Percentiles rank a stretch among this genome's conserved stretches.
Evolutionary conservation across 2,888 invertebrate species (phyloP).

Genomic region (Ectemnius cavifrons): DNA sequence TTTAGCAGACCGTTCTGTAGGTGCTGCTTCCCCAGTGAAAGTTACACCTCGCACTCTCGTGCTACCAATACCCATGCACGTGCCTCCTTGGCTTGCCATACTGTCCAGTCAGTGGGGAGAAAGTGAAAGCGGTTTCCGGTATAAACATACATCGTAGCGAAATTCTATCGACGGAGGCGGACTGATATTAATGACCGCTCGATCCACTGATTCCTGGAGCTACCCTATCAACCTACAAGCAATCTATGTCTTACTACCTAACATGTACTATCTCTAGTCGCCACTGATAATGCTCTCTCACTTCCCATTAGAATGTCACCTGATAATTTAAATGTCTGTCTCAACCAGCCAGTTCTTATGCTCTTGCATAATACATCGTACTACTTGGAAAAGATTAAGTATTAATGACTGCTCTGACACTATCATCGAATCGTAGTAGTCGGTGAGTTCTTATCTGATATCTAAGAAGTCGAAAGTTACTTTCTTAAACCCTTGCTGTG

Average conservation of each 20-base stretch:
- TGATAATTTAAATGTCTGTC: neutral
- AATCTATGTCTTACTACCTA: neutral
- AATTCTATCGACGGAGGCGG: conserved; percentile 51
- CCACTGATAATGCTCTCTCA: neutral
- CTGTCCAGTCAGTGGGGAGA: conserved; percentile 59
- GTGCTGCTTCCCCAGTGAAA: conserved; percentile 62
- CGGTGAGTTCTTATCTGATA: no score
- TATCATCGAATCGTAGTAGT: no score
- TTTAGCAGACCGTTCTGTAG: conserved; percentile 35
- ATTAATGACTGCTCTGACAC: no score
- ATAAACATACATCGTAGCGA: conserved; percentile 34
- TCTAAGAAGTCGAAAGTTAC: no score
- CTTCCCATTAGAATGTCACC: neutral
- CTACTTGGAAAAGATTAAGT: no score
- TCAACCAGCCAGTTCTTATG: no score
- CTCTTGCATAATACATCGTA: no score
- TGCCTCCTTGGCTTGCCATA: neutral
- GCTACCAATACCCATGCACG: neutral
- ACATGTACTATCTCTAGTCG: no score
- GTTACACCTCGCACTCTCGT: conserved; percentile 51
- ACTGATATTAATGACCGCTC: conserved; percentile 57
- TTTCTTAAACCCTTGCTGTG: no score
- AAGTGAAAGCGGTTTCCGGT: conserved; percentile 73
- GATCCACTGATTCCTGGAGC: conserved; percentile 31
- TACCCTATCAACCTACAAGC: neutral